Base-by-base conservation (phyloP, 2,113 vertebrate genomes). In the Xerus inauris region DNA sequence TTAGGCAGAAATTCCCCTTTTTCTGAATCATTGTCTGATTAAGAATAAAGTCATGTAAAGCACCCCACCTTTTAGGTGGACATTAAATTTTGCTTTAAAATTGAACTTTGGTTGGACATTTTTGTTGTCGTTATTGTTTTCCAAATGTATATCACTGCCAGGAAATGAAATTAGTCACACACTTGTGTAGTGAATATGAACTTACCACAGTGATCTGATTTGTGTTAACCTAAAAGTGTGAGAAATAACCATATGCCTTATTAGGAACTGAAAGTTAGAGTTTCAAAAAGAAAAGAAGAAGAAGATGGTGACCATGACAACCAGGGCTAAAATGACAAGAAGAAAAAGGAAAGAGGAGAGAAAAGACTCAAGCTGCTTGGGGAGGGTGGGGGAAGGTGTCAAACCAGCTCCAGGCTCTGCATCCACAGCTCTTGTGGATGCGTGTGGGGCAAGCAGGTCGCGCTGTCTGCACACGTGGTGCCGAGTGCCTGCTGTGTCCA, bases 101-200 rank as follows among this genome's bases (percentile, higher is more conserved):
- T 67, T 94, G 77, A 94, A 89, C 93, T 97, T 96, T 76, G 77
- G 76, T 95, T 94, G 62, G 35, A 54, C 28, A 73, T 93, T 96
- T 95, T 80, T 93, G 59, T 62, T 89, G 49, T 79, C 51, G 9
- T 81, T 69, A 26, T 77, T 54, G 3, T 64, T 40, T 9, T 16
- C 35, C 81, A 86, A 95, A 87, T 75, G 54, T 4, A 0, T 96
- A 88, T 96, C 94, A 91, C 76, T 97, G 84, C 96, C 97, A 97
- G 98, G 97, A 97, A 98, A 97, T 96, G 94, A 96, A 97, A 90
- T 96, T 91, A 97, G 95, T 96, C 93, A 94, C 81, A 97, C 93
- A 87, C 89, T 94, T 89, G 79, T 95, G 73, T 85, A 91, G 94
- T 83, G 85, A 89, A 91, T 93, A 51, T 13, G 64, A 89, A 47